Percentiles rank a stretch among this genome's conserved stretches.
Conservation (phyloP, 2,113 vertebrate species). For the Garra rufa region DNA sequence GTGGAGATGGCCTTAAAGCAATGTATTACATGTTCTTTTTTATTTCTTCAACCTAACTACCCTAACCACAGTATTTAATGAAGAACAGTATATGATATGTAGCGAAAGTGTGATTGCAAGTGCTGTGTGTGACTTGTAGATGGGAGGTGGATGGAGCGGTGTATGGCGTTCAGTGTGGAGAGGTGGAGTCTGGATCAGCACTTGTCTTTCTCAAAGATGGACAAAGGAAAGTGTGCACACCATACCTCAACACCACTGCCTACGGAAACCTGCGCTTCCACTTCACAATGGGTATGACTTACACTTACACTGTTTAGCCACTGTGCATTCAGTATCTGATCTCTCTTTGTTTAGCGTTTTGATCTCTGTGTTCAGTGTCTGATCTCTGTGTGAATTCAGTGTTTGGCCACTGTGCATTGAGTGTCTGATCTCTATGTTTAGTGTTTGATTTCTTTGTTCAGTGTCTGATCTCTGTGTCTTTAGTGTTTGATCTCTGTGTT, state of each 20-base stretch:
- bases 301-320: background rate
- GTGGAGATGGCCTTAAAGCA: no score
- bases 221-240: constrained; percentile 90
- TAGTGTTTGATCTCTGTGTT: no score
- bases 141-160: constrained; percentile 91
- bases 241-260: constrained; percentile 89
- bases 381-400: no score
- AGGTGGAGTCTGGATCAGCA: constrained; percentile 89
- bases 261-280: constrained; percentile 95
- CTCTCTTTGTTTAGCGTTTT: no score
- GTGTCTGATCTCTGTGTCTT: no score
- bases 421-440: no score
- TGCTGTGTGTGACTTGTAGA: constrained; percentile 64
- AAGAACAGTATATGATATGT: background rate
- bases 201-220: constrained; percentile 89
- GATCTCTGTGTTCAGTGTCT: no score
- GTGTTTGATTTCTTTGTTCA: no score
- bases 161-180: constrained; percentile 88
- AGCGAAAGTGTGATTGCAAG: background rate
- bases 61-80: background rate
- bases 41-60: no score
- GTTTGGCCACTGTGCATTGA: no score
- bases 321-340: no score
- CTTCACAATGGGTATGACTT: constrained; percentile 90
- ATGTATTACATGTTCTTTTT: no score